Percentiles rank a stretch among this genome's conserved stretches.
Conservation (phyloP, 2,888 invertebrate species). For the Atethmia centrago region DNA sequence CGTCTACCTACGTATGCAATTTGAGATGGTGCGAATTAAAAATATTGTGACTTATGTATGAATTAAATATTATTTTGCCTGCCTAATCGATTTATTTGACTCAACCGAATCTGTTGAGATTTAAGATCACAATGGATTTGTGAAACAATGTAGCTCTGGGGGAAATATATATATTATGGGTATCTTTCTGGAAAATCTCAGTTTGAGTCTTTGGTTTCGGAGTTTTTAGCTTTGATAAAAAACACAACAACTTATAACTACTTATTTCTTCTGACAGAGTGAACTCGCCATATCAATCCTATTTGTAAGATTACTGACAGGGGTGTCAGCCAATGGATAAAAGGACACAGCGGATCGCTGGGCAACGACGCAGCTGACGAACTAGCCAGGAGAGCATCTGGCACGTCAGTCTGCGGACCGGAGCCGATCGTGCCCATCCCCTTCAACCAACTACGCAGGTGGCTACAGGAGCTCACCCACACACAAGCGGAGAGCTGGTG, state of each 20-base stretch:
- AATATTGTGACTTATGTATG: slow-evolving; percentile 27
- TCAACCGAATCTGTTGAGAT: background rate
- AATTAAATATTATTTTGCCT: slow-evolving; percentile 25
- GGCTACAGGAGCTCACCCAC: too few species aligned
- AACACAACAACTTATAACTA: background rate
- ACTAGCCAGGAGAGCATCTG: too few species aligned
- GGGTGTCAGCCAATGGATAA: too few species aligned
- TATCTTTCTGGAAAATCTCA: background rate
- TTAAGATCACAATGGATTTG: background rate
- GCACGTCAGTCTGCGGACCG: too few species aligned
- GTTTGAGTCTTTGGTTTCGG: background rate
- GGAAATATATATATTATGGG: too few species aligned
- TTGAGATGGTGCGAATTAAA: background rate
- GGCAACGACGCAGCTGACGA: too few species aligned
- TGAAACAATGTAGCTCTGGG: background rate
- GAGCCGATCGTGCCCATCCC: too few species aligned
- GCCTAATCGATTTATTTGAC: background rate
- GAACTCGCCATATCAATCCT: too few species aligned
- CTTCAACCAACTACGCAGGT: too few species aligned
- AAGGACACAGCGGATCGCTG: too few species aligned
- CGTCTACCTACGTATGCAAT: slow-evolving; percentile 7
- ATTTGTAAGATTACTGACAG: too few species aligned
- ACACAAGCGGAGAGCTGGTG: too few species aligned
- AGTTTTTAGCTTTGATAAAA: background rate
- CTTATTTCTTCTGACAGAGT: background rate